Conservation (phyloP, 2,888 invertebrate species). For the Sisyra nigra region DNA sequence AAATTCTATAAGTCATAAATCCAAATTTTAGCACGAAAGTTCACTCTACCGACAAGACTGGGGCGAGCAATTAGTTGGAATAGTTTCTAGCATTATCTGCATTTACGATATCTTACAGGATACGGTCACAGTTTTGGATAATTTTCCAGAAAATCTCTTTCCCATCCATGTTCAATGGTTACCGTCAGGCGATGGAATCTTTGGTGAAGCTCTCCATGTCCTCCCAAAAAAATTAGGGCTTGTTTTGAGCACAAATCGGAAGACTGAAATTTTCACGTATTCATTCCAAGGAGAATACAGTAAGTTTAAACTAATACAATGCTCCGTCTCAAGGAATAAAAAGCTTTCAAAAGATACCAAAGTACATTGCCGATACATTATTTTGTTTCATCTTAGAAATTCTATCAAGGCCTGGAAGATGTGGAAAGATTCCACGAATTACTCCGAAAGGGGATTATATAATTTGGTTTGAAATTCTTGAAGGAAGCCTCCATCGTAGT, state of each 20-base stretch:
- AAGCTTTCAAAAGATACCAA: no score
- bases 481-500: conserved; percentile 55
- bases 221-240: conserved; percentile 59
- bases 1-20: conserved; percentile 1
- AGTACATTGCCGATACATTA: no score
- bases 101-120: conserved; percentile 46
- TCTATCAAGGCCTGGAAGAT: conserved; percentile 30
- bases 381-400: no score
- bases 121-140: conserved; percentile 34
- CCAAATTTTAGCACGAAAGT: conserved; percentile 52
- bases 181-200: conserved; percentile 33
- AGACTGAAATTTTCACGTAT: conserved; percentile 44
- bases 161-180: conserved; percentile 42
- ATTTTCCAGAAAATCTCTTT: conserved; percentile 39
- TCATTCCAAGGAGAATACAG: conserved; percentile 38
- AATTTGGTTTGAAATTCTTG: conserved; percentile 53
- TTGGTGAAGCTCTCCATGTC: conserved; percentile 57
- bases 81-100: conserved; percentile 50
- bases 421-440: conserved; percentile 47
- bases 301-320: no score
- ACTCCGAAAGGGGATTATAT: conserved; percentile 42
- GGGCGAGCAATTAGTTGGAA: conserved; percentile 73
- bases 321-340: no score
- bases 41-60: conserved; percentile 57
- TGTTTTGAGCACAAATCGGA: conserved; percentile 61